Conservation (phyloP, 2,888 invertebrate species). For the Teinopalpus imperialis region DNA sequence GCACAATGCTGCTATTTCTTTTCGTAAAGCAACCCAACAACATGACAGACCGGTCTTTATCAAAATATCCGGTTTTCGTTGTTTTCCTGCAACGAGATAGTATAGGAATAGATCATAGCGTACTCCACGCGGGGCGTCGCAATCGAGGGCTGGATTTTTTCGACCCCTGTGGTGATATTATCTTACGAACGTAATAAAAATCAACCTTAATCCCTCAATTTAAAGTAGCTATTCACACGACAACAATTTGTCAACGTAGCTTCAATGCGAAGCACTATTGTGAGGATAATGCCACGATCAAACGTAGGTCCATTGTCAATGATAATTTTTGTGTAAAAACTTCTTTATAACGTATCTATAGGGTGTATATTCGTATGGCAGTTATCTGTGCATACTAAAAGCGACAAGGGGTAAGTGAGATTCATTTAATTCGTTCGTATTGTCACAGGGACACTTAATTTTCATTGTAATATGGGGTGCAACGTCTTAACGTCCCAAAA, state of each 20-base stretch:
- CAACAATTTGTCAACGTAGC: conserved; percentile 64
- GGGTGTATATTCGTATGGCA: conserved; percentile 35
- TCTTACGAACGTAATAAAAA: conserved; percentile 41
- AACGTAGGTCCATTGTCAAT: conserved; percentile 69
- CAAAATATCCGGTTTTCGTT: neutral
- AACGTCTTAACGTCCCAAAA: conserved; percentile 31
- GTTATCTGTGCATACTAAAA: conserved; percentile 37
- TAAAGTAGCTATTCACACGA: conserved; percentile 43
- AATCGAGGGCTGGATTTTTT: conserved; percentile 70
- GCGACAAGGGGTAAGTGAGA: conserved; percentile 71
- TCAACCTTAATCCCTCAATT: conserved; percentile 40
- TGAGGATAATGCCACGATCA: conserved; percentile 77
- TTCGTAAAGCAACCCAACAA: neutral
- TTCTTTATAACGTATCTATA: conserved; percentile 33
- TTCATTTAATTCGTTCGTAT: conserved; percentile 77
- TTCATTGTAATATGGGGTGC: conserved; percentile 49
- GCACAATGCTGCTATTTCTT: too few species aligned
- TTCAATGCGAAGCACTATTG: conserved; percentile 76
- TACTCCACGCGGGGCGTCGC: conserved; percentile 78
- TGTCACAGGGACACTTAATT: conserved; percentile 75
- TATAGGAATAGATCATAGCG: conserved; percentile 76
- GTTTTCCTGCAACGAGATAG: conserved; percentile 51
- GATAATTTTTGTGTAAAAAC: conserved; percentile 28
- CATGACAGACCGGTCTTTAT: neutral
- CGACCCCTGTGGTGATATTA: conserved; percentile 74